Base-by-base conservation (phyloP, 2,113 vertebrate genomes). In the Prolemur simus region DNA sequence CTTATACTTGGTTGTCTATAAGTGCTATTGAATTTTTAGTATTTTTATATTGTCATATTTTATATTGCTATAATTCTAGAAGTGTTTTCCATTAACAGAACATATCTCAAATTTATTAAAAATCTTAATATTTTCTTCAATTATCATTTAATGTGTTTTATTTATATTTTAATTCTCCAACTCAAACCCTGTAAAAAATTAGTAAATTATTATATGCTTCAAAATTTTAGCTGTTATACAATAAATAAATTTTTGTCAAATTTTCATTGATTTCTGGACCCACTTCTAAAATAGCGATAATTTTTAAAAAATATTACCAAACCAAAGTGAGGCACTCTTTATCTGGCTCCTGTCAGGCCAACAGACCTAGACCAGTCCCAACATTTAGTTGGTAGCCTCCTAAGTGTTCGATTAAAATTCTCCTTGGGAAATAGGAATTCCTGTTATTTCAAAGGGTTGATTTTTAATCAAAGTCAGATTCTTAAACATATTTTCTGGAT, bases 391-490 rank as follows among this genome's bases (percentile, higher is more conserved):
- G n/a, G 45, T 82, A 87, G 10, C 29, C 66, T 89, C 20, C 21
- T 94, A 60, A 52, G 64, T n/a, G 32, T 68, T 84, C 91, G 32
- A 49, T 56, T 56, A 34, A 80, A 73, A 87, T 89, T 52, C 9
- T 93, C 49, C 64, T 25, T 88, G 39, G 39, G 45, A 71, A 83
- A 90, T 45, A 84, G 27, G 45, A 81, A 37, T 89, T 95, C 13
- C 34, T 32, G 27, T 64, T 91, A 66, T 91, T 88, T 93, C 27
- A 45, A 81, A 78, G 21, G 32, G 25, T 47, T 84, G 18, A 84
- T 34, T 90, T 96, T 91, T 64, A 66, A 85, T 92, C n/a, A 29
- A 89, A 91, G 21, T 80, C 47, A 64, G 47, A 58, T 54, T 85
- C 54, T 84, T 66, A 93, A 73, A 80, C 0, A 17, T 11, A 34